Conservation (phyloP, 2,797 vertebrate species). For the Apodemus agrarius region DNA sequence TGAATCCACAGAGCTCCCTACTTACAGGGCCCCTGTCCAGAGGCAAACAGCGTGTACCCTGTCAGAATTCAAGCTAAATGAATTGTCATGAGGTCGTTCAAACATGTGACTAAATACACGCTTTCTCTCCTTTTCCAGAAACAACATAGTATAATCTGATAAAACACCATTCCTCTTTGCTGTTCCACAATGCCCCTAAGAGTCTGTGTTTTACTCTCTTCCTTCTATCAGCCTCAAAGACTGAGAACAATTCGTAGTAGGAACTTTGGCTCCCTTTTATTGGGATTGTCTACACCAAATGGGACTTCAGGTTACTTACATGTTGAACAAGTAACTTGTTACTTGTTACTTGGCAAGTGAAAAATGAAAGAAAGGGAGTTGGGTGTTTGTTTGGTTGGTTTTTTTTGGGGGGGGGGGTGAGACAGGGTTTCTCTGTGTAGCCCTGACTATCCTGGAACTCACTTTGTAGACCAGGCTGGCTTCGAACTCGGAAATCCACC, state of each 20-base stretch:
- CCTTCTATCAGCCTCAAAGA: background rate
- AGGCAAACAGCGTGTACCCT: background rate
- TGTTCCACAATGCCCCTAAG: background rate
- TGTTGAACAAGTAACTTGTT: background rate
- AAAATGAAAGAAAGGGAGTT: background rate
- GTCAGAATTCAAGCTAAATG: background rate
- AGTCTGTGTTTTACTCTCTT: background rate
- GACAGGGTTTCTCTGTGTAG: too few relatives aligned
- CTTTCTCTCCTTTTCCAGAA: background rate
- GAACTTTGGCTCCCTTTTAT: background rate
- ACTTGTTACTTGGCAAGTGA: background rate
- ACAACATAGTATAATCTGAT: background rate
- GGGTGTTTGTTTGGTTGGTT: too few relatives aligned
- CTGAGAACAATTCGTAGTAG: background rate
- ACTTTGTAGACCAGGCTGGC: too few relatives aligned
- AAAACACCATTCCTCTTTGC: background rate
- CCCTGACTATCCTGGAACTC: too few relatives aligned
- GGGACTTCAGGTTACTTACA: background rate
- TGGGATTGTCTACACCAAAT: background rate
- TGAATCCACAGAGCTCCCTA: background rate
- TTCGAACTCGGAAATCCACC: too few relatives aligned
- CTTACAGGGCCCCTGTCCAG: background rate
- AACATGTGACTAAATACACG: background rate
- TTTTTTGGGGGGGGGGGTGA: too few relatives aligned
- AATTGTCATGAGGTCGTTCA: background rate